These are phyloP conservation scores for Liodrosophila aerea DNA, from an alignment of 2,888 invertebrate species.

Conservation along the genomic window DNA sequence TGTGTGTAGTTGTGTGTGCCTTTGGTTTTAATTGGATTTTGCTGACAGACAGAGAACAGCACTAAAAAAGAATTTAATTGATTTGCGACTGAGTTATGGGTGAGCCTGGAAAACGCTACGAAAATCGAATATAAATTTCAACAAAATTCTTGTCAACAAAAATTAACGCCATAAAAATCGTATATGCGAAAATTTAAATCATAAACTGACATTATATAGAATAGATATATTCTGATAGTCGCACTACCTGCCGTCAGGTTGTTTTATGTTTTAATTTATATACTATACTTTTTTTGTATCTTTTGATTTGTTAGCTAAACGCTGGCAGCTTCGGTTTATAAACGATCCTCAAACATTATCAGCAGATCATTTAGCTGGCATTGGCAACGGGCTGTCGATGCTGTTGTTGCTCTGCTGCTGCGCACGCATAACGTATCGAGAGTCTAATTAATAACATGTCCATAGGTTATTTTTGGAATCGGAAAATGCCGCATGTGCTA, in stretches of 20 bases:
- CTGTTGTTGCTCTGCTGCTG: not conserved
- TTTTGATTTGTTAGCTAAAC: conserved; percentile 48
- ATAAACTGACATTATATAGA: conserved; percentile 38
- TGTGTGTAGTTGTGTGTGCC: conserved; percentile 6
- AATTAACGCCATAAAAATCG: conserved; percentile 50
- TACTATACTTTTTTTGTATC: conserved; percentile 20
- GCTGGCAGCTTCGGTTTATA: conserved; percentile 23
- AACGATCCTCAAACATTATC: conserved; percentile 30
- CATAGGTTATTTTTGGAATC: conserved; percentile 60
- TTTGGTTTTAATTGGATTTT: conserved; percentile 68
- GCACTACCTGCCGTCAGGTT: too few species aligned
- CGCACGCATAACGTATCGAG: conserved; percentile 63
- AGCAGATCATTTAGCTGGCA: conserved; percentile 31
- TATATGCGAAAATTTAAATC: conserved; percentile 43
- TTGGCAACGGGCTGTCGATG: not conserved
- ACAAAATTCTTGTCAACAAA: conserved; percentile 47
- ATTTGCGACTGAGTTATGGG: conserved; percentile 31
- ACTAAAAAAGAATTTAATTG: conserved; percentile 57
- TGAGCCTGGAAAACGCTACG: conserved; percentile 27
- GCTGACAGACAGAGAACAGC: conserved; percentile 34
- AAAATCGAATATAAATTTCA: conserved; percentile 38
- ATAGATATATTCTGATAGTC: not conserved
- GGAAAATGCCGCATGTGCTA: conserved; percentile 41
- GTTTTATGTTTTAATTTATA: not conserved
- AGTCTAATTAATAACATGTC: conserved; percentile 67